Evolutionary conservation across 2,888 invertebrate species (phyloP).

Genomic region (Scaeva pyrastri): DNA sequence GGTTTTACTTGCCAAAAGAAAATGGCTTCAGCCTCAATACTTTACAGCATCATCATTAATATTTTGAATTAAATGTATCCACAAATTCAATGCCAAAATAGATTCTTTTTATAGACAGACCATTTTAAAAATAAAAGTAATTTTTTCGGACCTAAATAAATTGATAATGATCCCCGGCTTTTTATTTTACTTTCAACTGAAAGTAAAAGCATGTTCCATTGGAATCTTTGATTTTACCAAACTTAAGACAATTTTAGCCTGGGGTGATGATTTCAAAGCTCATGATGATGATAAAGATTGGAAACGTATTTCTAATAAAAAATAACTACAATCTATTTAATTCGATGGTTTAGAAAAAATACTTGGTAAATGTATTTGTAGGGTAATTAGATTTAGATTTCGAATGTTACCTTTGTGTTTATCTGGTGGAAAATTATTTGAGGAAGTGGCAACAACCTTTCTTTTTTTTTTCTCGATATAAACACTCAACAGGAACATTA

Average conservation of each 20-base stretch:
- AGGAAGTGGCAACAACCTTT: too few relatives aligned
- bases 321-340: neutral
- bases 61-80: neutral
- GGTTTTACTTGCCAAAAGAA: slow-evolving; percentile 4
- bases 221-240: neutral
- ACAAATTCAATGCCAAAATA: slow-evolving; percentile 14
- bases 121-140: neutral
- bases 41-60: slow-evolving; percentile 15
- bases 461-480: too few relatives aligned
- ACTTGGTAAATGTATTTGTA: too few relatives aligned
- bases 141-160: slow-evolving; percentile 20
- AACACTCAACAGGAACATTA: too few relatives aligned
- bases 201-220: slow-evolving; percentile 62
- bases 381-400: too few relatives aligned
- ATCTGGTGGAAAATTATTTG: too few relatives aligned
- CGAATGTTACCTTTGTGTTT: too few relatives aligned
- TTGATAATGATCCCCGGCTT: slow-evolving; percentile 27
- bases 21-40: neutral
- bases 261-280: neutral
- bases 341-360: neutral
- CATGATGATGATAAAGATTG: neutral
- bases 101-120: neutral
- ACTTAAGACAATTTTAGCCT: neutral
- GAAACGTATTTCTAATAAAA: neutral
- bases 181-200: slow-evolving; percentile 36